phyloP scores from a whole-genome alignment of 2,113 vertebrate genomes.

The Rattus norvegicus region DNA sequence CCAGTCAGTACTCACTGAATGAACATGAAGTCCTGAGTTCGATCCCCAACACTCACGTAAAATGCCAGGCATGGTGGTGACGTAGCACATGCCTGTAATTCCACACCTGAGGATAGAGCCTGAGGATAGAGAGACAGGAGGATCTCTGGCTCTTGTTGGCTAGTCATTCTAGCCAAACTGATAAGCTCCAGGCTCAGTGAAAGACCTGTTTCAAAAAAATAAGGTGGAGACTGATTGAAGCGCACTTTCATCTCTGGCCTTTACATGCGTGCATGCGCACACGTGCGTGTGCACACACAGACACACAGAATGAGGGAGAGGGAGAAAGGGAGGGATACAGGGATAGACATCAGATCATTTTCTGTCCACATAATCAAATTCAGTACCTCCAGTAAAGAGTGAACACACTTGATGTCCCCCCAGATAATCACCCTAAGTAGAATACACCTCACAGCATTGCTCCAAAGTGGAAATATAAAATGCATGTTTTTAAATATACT shows the following conservation, averaged over 20 bases:
- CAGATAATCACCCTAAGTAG: background rate
- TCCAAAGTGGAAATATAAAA: slow-evolving; percentile 20
- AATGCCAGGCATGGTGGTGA: background rate
- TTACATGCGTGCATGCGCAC: background rate
- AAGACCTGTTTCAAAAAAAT: too few species aligned
- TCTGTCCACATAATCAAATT: slow-evolving; percentile 20
- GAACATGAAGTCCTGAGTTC: background rate
- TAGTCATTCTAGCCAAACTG: background rate
- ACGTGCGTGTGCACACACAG: background rate
- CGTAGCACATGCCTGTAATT: background rate
- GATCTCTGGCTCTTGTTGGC: background rate
- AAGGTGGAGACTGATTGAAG: background rate
- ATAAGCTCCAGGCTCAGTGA: background rate
- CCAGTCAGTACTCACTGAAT: background rate
- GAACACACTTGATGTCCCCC: background rate
- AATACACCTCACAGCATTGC: background rate
- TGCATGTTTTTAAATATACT: background rate
- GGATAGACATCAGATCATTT: background rate
- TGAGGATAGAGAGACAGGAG: background rate
- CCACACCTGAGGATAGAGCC: background rate
- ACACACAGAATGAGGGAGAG: background rate
- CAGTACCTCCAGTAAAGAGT: background rate
- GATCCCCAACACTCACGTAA: background rate
- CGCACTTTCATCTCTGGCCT: too few species aligned
- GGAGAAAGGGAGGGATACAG: too few species aligned